A percentile compares a stretch with the other conserved stretches of the same genome.
Conservation (phyloP, 2,113 vertebrate genomes). For the Phalacrocorax aristotelis region DNA sequence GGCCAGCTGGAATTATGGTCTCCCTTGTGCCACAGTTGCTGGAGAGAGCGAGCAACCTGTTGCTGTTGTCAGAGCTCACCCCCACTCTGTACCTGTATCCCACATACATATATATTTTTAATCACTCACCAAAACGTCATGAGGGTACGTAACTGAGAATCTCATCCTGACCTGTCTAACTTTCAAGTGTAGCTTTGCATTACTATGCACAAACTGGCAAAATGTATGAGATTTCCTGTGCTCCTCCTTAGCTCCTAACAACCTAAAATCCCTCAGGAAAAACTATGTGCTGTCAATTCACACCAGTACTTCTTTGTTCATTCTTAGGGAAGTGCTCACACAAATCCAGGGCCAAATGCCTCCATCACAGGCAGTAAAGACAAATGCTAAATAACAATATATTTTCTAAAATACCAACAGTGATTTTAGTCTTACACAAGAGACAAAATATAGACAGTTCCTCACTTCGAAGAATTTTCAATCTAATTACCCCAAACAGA, state of each 20-base stretch:
- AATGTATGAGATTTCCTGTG: rapidly evolving
- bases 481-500: conserved; percentile 16
- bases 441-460: conserved; percentile 17
- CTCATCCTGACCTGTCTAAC: neutral
- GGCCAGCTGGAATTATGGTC: neutral
- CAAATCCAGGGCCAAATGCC: neutral
- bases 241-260: neutral
- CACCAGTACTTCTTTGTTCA: rapidly evolving
- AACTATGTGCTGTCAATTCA: neutral
- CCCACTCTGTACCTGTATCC: no score
- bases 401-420: neutral
- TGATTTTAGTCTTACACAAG: neutral
- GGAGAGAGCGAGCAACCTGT: neutral
- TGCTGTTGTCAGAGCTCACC: neutral
- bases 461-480: conserved; percentile 6
- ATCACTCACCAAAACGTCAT: neutral
- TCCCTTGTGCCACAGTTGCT: no score
- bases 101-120: neutral
- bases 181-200: neutral
- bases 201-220: neutral
- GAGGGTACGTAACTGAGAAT: neutral
- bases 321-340: neutral
- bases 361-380: neutral
- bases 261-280: neutral
- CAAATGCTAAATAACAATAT: neutral